Base-by-base conservation (phyloP, 64 coral and sea anemone genomes). In the Montipora foliosa region DNA sequence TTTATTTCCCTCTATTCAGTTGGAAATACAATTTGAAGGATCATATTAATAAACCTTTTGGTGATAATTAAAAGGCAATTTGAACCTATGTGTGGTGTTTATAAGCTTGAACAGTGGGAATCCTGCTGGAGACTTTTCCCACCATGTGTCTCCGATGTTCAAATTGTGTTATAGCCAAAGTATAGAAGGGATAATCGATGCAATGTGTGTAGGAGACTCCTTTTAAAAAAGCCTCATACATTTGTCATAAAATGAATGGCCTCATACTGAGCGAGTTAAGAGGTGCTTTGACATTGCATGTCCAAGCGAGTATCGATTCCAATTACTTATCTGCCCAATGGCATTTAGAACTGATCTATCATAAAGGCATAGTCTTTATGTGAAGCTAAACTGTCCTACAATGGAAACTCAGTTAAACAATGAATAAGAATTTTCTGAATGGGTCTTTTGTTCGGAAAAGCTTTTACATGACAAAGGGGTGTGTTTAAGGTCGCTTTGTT, bases 81-180 rank as follows among this genome's bases (percentile, higher is more conserved):
- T 66, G 67, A 86, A 64, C 62, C 66, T 86, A 24, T 60, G 67
- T 60, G 64, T 86, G 82, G 68, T 19, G 82, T 51, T 86, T 71
- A 86, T 72, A 71, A 49, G 64, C 47, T 86, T 17, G 67, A 44
- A 86, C 71, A 86, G 71, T 86, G 45, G 82, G 82, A 86, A 86
- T 47, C 66, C 47, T 45, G 82, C 47, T 86, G 67, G 49, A 86
- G 82, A 70, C 64, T 52, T 86, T 86, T 86, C 66, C 82, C 82
- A 86, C 82, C 82, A 86, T 86, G 82, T 86, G 64, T 86, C 82
- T 11, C 64, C 15, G 71, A 86, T 11, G 82, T 47, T 86, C 45
- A 86, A 86, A 86, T 71, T 86, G 45, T 85, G 21, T 85, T 72
- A 85, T 70, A 44, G 82, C 46, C 49, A 44, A 68, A 46, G 15